Evolutionary conservation across 2,113 vertebrate species (phyloP).

Genomic region (human (Homo sapiens)): GRCh38 chr13:29028001-29028500

Average conservation of each 20-base stretch:
- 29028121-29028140: accelerated
- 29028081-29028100: accelerated
- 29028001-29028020: background rate
- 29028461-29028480: background rate
- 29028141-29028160: too few relatives aligned
- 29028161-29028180: too few relatives aligned
- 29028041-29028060: background rate
- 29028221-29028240: too few relatives aligned
- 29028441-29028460: background rate
- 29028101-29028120: too few relatives aligned
- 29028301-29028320: too few relatives aligned
- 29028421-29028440: background rate
- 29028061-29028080: background rate
- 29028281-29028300: too few relatives aligned
- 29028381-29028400: background rate
- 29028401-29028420: accelerated
- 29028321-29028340: too few relatives aligned
- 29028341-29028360: too few relatives aligned
- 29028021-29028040: background rate
- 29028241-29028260: too few relatives aligned
- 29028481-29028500: background rate
- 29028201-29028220: too few relatives aligned
- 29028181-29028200: too few relatives aligned
- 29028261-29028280: too few relatives aligned
- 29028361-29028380: background rate